Conservation (phyloP, 2,113 vertebrate genomes). For the Dasypus novemcinctus region DNA sequence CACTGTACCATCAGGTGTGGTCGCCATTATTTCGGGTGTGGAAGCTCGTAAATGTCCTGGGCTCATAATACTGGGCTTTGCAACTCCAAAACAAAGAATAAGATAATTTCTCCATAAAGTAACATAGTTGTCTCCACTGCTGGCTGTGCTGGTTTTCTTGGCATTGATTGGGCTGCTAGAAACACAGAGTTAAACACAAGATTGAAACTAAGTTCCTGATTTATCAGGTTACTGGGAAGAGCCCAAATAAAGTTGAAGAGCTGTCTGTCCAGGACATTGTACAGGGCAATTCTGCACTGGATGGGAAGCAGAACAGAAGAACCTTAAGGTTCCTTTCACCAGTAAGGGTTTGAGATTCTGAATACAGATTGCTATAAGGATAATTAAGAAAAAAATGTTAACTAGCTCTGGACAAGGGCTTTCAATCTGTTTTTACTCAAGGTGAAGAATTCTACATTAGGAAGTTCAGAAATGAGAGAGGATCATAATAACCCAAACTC, state of each 20-base stretch:
- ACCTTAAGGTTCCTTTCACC: neutral
- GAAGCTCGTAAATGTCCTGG: slow-evolving; percentile 96
- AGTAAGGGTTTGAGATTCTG: neutral
- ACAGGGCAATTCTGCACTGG: neutral
- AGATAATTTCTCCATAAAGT: slow-evolving; percentile 99
- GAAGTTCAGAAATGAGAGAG: neutral
- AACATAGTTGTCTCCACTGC: slow-evolving; percentile 93
- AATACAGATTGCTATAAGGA: neutral
- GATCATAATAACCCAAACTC: neutral
- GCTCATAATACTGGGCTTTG: slow-evolving; percentile 98
- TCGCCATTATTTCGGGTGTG: slow-evolving; percentile 97
- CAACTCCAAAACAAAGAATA: slow-evolving; percentile 97
- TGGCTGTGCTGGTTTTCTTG: slow-evolving; percentile 95
- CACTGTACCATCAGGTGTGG: slow-evolving; percentile 95
- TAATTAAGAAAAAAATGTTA: neutral
- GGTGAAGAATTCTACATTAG: neutral
- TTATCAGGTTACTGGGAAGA: slow-evolving; percentile 3
- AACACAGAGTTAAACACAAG: slow-evolving; percentile 50
- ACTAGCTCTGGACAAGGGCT: neutral
- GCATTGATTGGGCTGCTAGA: slow-evolving; percentile 95
- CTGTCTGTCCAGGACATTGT: neutral
- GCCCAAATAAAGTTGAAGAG: neutral
- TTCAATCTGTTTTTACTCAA: neutral
- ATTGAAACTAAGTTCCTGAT: neutral
- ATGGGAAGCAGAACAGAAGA: neutral